Evolutionary conservation across 2,113 vertebrate genomes (phyloP), one percentile per base, ranked within the genome.

Genomic region (Notiomystis cincta): DNA sequence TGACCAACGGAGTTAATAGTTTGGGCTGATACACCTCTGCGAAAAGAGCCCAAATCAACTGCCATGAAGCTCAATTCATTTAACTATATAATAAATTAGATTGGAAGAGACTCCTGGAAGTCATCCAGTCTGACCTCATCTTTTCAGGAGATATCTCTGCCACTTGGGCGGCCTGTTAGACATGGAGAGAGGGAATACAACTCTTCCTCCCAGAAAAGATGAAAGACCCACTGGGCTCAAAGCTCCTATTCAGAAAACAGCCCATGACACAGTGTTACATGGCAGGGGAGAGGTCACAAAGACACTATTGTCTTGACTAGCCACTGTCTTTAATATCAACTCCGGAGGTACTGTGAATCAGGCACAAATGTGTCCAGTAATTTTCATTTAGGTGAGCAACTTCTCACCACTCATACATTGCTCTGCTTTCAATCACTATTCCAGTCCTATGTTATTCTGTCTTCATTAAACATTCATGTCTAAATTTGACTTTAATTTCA

Each of bases 401-500:
- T 81, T 62, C 30, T 64, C 44, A 82, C 37, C 8, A 75, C 28
- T 66, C 3, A 10, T 42, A 58, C 10, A 40, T 22, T 72, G 35
- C 10, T 73, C 24, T 81, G 47, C 38, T 84, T 83, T 66, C 66
- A 87, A 84, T 64, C 69, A 47, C 24, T 67, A 50, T 28, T 95
- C 30, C 47, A 53, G 17, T 37, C 48, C 11, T 31, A 76, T 5
- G 13, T 33, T 89, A 83, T 48, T 56, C 53, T 50, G 25, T 72
- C 24, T 78, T 82, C 37, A 73, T 87, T 92, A 89, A 89, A 89
- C 64, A 87, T 51, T 58, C 8, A 81, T 76, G 24, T 40, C 23
- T 66, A 87, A 82, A 93, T 89, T 50, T 69, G 6, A 85, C 87
- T 92, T 93, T 73, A 45, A 76, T 78, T 89, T 78, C 13, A 87